These are phyloP conservation scores for Chanos chanos DNA, from an alignment of 2,797 vertebrate species.

Conservation along the genomic window DNA sequence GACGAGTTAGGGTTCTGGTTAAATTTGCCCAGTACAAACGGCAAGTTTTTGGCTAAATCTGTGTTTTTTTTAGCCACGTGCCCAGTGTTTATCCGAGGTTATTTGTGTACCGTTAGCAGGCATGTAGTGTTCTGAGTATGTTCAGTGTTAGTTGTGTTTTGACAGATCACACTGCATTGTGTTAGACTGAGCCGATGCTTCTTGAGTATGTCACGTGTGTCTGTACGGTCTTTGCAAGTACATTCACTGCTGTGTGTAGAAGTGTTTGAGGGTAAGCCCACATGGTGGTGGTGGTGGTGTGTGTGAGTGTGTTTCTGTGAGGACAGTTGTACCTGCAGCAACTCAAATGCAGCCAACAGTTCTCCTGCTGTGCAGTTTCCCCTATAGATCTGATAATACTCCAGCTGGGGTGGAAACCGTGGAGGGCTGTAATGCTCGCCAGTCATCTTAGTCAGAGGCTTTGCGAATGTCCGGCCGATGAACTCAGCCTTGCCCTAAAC, in stretches of 20 bases:
- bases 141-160: no score
- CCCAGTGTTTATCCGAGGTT: no score
- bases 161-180: no score
- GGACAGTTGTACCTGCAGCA: constrained; percentile 81
- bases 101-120: no score
- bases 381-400: constrained; percentile 96
- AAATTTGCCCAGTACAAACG: neutral
- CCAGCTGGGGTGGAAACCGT: constrained; percentile 89
- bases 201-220: no score
- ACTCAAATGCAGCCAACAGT: constrained; percentile 92
- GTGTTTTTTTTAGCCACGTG: no score
- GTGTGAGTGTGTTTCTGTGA: neutral
- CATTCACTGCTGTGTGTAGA: neutral
- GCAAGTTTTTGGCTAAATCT: neutral
- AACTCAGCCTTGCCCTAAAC: constrained; percentile 92
- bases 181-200: no score
- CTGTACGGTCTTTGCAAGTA: neutral
- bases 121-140: no score
- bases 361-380: constrained; percentile 88
- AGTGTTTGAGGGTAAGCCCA: neutral
- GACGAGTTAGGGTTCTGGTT: neutral
- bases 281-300: no score
- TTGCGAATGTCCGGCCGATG: constrained; percentile 94
- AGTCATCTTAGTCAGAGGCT: constrained; percentile 93
- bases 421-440: constrained; percentile 87